Evolutionary conservation across 1,140 invertebrate species (phyloP).

Genomic region (Drosophila repletoides): DNA sequence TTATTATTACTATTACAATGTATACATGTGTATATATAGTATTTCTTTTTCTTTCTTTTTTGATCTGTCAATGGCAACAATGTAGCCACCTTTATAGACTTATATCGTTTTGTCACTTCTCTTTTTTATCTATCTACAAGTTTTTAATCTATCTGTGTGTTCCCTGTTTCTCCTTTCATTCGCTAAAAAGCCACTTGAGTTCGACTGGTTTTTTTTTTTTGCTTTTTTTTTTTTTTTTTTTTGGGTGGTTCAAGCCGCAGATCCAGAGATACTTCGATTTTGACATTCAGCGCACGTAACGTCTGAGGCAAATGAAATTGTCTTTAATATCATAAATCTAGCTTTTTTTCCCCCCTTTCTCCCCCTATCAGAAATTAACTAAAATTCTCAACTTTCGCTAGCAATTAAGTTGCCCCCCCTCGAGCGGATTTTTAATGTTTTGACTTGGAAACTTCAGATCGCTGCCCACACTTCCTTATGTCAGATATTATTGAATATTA

Average conservation of each 20-base stretch:
- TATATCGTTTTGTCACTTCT: conserved; percentile 28
- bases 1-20: conserved; percentile 40
- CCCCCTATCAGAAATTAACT: conserved; percentile 7
- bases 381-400: conserved; percentile 30
- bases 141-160: conserved; percentile 11
- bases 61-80: conserved; percentile 22
- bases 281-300: conserved; percentile 19
- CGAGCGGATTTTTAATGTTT: neutral
- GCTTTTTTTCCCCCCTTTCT: neutral
- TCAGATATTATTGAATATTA: neutral
- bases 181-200: neutral
- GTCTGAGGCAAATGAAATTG: neutral
- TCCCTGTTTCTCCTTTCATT: neutral
- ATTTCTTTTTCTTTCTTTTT: conserved; percentile 11
- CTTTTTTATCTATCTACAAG: neutral
- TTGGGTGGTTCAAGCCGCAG: conserved; percentile 7
- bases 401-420: conserved; percentile 6
- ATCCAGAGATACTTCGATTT: conserved; percentile 16
- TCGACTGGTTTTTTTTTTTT: conserved; percentile 29
- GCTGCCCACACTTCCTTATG: conserved; percentile 10
- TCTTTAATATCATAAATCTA: conserved; percentile 18
- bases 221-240: neutral
- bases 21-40: conserved; percentile 8
- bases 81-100: conserved; percentile 25
- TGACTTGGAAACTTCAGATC: conserved; percentile 6